Percentiles rank a stretch among this genome's conserved stretches.
These are phyloP conservation scores for Aphodius sticticus DNA, from an alignment of 2,888 invertebrate species.

Conservation along the genomic window DNA sequence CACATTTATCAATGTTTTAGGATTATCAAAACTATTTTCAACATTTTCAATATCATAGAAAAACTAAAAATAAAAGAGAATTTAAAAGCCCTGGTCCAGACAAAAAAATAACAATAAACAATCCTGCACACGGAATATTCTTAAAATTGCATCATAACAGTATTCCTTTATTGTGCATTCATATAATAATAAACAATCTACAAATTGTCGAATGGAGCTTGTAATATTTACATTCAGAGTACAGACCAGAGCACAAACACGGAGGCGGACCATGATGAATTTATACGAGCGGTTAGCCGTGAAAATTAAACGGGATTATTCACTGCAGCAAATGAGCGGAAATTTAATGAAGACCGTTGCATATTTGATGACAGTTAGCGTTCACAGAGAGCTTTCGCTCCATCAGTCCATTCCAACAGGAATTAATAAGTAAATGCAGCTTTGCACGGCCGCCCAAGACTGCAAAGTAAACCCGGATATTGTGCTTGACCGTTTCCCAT, in stretches of 20 bases:
- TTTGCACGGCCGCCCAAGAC: background rate
- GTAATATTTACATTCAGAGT: background rate
- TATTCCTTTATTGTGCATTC: too few relatives aligned
- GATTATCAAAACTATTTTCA: too few relatives aligned
- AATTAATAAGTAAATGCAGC: slow-evolving; percentile 4
- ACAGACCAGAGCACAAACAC: background rate
- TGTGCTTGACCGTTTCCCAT: background rate
- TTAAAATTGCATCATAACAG: too few relatives aligned
- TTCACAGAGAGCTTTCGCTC: background rate
- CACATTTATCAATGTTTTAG: too few relatives aligned
- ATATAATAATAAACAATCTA: background rate
- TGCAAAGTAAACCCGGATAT: background rate
- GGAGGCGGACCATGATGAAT: background rate
- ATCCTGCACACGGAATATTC: too few relatives aligned
- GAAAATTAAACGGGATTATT: background rate
- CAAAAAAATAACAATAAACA: too few relatives aligned
- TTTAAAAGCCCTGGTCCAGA: too few relatives aligned
- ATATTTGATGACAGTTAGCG: background rate
- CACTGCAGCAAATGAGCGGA: background rate
- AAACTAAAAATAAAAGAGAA: too few relatives aligned
- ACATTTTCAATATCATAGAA: too few relatives aligned
- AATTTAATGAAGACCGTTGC: background rate
- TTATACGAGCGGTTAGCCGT: background rate
- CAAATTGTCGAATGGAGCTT: background rate
- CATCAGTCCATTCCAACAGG: background rate